A percentile compares a stretch with the other conserved stretches of the same genome.
phyloP scores from a whole-genome alignment of 2,888 invertebrate genomes.

The Hypomecis atomaria region DNA sequence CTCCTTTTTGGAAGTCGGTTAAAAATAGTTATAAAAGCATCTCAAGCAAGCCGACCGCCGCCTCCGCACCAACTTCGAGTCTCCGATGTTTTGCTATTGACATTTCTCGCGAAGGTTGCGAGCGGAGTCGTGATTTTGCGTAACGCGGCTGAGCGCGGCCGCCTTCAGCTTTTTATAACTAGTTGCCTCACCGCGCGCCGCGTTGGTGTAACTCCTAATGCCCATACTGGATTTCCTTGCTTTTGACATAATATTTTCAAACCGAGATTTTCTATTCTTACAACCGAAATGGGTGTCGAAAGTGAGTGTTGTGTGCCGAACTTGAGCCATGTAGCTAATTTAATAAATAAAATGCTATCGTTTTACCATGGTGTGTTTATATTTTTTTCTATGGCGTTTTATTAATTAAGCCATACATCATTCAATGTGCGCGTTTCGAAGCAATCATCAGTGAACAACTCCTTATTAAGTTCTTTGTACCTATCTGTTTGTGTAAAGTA shows the following conservation, averaged over 20 bases:
- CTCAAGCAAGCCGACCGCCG: not conserved
- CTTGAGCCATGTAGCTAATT: not conserved
- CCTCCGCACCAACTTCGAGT: slow-evolving; percentile 28
- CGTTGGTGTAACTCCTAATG: slow-evolving; percentile 57
- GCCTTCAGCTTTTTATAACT: slow-evolving; percentile 66
- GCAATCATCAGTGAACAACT: slow-evolving; percentile 23
- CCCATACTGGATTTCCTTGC: slow-evolving; percentile 35
- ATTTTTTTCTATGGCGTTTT: slow-evolving; percentile 3
- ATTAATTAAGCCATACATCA: slow-evolving; percentile 27
- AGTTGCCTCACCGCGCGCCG: slow-evolving; percentile 62
- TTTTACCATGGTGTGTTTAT: not conserved
- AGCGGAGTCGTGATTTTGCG: slow-evolving; percentile 79
- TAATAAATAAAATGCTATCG: slow-evolving; percentile 2
- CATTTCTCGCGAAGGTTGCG: slow-evolving; percentile 80
- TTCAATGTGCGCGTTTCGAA: slow-evolving; percentile 26
- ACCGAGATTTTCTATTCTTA: slow-evolving; percentile 22
- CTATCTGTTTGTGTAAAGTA: slow-evolving; percentile 21
- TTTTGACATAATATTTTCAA: slow-evolving; percentile 29
- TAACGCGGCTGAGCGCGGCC: slow-evolving; percentile 70
- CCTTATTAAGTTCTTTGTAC: slow-evolving; percentile 20
- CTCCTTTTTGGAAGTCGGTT: too few relatives aligned
- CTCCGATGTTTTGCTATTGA: slow-evolving; percentile 76
- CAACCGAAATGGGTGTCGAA: slow-evolving; percentile 54
- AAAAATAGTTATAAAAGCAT: too few relatives aligned
- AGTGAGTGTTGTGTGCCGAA: slow-evolving; percentile 49